Conservation (phyloP, 1,140 invertebrate species). For the Ganaspis sp. region DNA sequence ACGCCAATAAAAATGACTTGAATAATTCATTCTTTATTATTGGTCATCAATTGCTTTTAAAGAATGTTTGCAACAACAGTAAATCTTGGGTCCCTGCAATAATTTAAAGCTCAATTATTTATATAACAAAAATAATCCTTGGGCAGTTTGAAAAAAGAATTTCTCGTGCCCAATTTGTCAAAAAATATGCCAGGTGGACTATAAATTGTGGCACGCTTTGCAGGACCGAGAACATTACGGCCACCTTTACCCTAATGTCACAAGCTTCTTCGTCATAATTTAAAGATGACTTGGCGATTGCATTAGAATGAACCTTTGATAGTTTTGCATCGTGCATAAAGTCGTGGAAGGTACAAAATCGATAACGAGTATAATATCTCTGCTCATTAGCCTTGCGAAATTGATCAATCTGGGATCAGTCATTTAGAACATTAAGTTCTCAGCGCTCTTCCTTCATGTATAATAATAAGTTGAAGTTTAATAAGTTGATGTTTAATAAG, state of each 20-base stretch:
- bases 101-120: constrained; percentile 11
- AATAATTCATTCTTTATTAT: too few relatives aligned
- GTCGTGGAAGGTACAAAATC: background rate
- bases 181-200: constrained; percentile 18
- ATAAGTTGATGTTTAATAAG: too few relatives aligned
- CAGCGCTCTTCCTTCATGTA: background rate
- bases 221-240: background rate
- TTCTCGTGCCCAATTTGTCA: constrained; percentile 17
- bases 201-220: constrained; percentile 10
- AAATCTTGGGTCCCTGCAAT: background rate
- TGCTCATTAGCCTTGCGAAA: constrained; percentile 24
- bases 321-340: background rate
- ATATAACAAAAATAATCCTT: background rate
- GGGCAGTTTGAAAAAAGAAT: background rate
- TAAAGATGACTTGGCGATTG: constrained; percentile 2
- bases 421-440: constrained; percentile 25
- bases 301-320: constrained; percentile 24
- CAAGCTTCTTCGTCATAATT: constrained; percentile 8
- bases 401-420: constrained; percentile 24
- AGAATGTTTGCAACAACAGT: background rate
- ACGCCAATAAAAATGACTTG: too few relatives aligned
- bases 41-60: too few relatives aligned
- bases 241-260: constrained; percentile 26
- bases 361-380: constrained; percentile 16
- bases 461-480: background rate